Evolutionary conservation across 92 coral and sea anemone species (phyloP).

Genomic region (Palythoa caribaeorum): DNA sequence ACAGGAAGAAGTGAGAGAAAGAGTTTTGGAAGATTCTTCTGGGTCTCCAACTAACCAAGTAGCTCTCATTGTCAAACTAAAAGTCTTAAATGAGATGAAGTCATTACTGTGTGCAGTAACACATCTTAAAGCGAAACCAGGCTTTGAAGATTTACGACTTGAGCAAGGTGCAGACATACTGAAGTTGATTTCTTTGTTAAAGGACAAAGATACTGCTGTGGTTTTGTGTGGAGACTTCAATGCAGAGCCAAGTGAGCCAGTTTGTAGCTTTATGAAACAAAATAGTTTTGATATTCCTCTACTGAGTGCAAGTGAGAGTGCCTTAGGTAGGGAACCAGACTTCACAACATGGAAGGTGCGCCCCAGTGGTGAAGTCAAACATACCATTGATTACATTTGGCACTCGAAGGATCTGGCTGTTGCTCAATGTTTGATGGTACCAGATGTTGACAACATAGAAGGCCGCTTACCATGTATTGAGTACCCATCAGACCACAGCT

Average conservation of each 20-base stretch:
- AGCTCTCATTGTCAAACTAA: conserved; percentile 74
- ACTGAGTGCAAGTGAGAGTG: conserved; percentile 75
- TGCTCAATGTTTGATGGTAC: conserved; percentile 72
- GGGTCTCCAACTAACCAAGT: conserved; percentile 83
- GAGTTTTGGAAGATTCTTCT: conserved; percentile 69
- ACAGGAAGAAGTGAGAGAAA: conserved; percentile 60
- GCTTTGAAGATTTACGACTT: conserved; percentile 66
- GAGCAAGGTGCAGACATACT: conserved; percentile 79
- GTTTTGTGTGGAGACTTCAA: conserved; percentile 93
- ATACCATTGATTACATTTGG: conserved; percentile 95
- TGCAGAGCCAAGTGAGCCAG: conserved; percentile 94
- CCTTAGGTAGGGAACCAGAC: conserved; percentile 72
- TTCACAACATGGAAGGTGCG: conserved; percentile 94
- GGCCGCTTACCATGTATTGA: conserved; percentile 77
- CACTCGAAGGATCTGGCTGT: conserved; percentile 73
- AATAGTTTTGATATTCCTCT: conserved; percentile 56
- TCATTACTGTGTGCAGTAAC: conserved; percentile 77
- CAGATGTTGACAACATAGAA: conserved; percentile 58
- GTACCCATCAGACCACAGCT: conserved; percentile 95
- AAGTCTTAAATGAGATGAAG: conserved; percentile 62
- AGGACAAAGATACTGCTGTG: conserved; percentile 64
- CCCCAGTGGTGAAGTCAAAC: conserved; percentile 87
- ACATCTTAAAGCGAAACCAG: conserved; percentile 94
- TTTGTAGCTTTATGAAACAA: conserved; percentile 78
- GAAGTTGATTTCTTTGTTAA: conserved; percentile 58